A percentile compares a stretch with the other conserved stretches of the same genome.
These are phyloP conservation scores for Drosophila tripunctata DNA, from an alignment of 2,888 invertebrate species.

Conservation along the genomic window DNA sequence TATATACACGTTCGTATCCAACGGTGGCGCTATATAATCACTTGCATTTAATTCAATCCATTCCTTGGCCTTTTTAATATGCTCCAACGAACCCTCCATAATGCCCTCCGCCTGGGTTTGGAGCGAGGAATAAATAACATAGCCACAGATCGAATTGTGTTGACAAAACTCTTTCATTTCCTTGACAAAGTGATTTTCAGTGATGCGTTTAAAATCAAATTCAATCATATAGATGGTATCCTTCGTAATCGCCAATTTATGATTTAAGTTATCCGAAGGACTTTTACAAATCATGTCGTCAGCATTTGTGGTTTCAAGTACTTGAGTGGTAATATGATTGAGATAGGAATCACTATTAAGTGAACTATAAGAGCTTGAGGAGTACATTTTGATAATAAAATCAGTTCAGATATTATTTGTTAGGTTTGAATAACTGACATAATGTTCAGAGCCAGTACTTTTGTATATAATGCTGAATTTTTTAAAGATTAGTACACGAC, in stretches of 20 bases:
- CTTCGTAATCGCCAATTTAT: not conserved
- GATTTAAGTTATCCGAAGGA: no score
- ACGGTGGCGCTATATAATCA: not conserved
- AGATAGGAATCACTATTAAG: not conserved
- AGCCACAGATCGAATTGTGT: not conserved
- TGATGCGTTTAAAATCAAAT: not conserved
- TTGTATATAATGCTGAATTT: no score
- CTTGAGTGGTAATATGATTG: not conserved
- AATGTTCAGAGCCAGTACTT: no score
- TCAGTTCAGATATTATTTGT: no score
- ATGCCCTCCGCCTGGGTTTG: not conserved
- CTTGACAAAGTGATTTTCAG: rapidly evolving
- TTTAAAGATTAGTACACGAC: no score
- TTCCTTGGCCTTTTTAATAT: conserved; percentile 3
- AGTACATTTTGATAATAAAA: not conserved
- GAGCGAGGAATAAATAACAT: not conserved
- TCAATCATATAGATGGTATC: not conserved
- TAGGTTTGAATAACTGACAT: no score
- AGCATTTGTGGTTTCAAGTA: not conserved
- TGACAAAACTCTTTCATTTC: not conserved
- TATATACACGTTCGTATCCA: not conserved
- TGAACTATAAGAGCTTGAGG: not conserved
- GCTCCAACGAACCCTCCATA: conserved; percentile 3
- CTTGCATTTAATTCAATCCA: conserved; percentile 3
- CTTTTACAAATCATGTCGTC: not conserved